Evolutionary conservation across 2,113 vertebrate genomes (phyloP).

Genomic region (Xerus inauris): DNA sequence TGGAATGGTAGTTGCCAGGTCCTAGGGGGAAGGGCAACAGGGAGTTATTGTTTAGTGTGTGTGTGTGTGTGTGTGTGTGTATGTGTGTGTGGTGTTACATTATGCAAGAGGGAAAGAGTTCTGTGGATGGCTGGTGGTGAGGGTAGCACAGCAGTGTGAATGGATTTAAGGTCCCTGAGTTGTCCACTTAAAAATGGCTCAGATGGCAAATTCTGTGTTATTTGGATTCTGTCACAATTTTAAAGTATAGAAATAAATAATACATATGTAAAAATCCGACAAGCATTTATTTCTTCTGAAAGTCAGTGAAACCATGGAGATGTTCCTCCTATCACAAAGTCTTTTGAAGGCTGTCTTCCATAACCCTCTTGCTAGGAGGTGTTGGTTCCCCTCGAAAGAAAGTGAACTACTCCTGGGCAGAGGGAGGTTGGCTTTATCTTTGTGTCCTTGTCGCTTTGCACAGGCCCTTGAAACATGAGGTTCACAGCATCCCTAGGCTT

Average conservation of each 20-base stretch:
- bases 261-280: neutral
- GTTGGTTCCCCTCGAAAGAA: no score
- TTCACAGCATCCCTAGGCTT: neutral
- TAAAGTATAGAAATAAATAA: neutral
- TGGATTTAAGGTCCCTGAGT: neutral
- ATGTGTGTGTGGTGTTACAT: neutral
- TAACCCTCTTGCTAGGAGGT: no score
- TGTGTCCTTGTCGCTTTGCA: neutral
- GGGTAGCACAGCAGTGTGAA: neutral
- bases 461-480: neutral
- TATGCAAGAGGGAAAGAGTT: neutral
- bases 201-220: neutral
- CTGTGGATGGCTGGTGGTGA: neutral
- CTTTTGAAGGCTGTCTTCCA: neutral
- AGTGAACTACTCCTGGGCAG: neutral
- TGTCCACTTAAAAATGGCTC: neutral
- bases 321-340: neutral
- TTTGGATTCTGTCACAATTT: neutral
- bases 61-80: no score
- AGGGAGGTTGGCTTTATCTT: neutral
- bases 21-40: no score
- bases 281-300: neutral
- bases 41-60: neutral
- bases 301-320: neutral
- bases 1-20: neutral